phyloP scores from a whole-genome alignment of 1,140 invertebrate species.

The Babylonia areolata region DNA sequence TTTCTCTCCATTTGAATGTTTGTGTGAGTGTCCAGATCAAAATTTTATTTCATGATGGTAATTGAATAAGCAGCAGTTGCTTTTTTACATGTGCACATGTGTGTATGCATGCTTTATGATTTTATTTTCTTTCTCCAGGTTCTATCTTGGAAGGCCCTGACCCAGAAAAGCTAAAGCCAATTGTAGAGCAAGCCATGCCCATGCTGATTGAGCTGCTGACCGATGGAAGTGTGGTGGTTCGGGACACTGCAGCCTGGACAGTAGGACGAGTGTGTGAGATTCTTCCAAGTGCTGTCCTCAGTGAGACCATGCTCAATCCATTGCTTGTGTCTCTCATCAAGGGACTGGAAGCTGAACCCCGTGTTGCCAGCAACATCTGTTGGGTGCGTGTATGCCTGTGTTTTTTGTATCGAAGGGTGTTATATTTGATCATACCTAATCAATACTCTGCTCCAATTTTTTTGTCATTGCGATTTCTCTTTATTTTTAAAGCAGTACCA shows the following conservation, averaged over 20 bases:
- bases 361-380: conserved; percentile 99
- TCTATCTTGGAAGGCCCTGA: conserved; percentile 97
- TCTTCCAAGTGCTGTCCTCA: conserved; percentile 96
- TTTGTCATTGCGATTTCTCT: too few species aligned
- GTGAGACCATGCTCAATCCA: conserved; percentile 84
- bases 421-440: too few species aligned
- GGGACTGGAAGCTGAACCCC: conserved; percentile 90
- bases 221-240: conserved; percentile 87
- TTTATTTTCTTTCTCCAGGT: conserved; percentile 73
- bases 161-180: conserved; percentile 88
- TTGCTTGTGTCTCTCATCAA: conserved; percentile 92
- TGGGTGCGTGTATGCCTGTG: conserved; percentile 86
- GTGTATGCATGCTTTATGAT: background rate
- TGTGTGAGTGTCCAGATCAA: too few species aligned
- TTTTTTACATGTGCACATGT: background rate
- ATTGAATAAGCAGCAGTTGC: too few species aligned
- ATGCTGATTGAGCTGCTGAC: conserved; percentile 97
- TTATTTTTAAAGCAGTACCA: too few species aligned
- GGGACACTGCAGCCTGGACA: conserved; percentile 99
- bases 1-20: too few species aligned
- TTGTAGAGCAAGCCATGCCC: conserved; percentile 97
- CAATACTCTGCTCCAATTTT: too few species aligned
- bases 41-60: too few species aligned
- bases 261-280: conserved; percentile 98
- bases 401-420: too few species aligned